phyloP scores from a whole-genome alignment of 1,140 invertebrate genomes.

The Zeugodacus cucurbitae region DNA sequence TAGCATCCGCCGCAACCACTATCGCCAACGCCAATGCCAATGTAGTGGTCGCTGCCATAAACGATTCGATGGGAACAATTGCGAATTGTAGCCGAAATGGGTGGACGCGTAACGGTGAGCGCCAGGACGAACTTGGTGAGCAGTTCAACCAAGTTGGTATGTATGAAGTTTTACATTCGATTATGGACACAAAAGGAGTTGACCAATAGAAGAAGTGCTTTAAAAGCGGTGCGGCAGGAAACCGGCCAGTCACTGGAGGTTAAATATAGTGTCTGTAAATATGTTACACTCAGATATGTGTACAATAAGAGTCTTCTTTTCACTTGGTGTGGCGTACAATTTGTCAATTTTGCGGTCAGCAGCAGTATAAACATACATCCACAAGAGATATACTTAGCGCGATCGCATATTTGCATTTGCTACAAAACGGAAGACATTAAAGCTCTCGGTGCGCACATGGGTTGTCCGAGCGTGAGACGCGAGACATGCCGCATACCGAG shows the following conservation, averaged over 20 bases:
- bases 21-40: slow-evolving; percentile 47
- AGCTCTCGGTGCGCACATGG: not conserved
- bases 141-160: not conserved
- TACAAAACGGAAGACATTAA: not conserved
- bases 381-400: too few relatives aligned
- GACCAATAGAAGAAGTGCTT: not conserved
- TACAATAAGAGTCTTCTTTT: not conserved
- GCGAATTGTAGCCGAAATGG: not conserved
- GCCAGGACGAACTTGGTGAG: not conserved
- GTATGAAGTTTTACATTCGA: slow-evolving; percentile 18
- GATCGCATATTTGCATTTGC: not conserved
- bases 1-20: not conserved
- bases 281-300: not conserved
- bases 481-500: not conserved
- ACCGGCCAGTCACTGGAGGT: not conserved
- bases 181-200: not conserved
- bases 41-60: not conserved
- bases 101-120: not conserved
- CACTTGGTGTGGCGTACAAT: slow-evolving; percentile 11
- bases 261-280: not conserved
- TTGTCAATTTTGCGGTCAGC: slow-evolving; percentile 22
- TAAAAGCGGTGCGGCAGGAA: not conserved
- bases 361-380: not conserved
- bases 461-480: not conserved
- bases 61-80: not conserved